A percentile compares a stretch with the other conserved stretches of the same genome.
phyloP scores from a whole-genome alignment of 1,140 invertebrate genomes.

The Zaprionus gabonicus region DNA sequence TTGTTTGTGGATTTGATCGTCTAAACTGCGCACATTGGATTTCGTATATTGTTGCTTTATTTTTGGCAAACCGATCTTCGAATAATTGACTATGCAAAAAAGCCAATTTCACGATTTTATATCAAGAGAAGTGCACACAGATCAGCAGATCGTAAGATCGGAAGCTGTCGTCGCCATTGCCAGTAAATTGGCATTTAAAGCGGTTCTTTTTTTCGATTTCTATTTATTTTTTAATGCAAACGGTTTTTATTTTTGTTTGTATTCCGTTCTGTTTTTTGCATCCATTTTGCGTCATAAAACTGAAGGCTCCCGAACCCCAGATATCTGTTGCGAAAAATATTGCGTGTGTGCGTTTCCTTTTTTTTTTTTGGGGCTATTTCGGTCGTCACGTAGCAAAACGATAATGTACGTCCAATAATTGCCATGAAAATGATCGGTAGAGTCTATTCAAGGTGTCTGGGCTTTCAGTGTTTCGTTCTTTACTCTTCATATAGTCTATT shows the following conservation, averaged over 20 bases:
- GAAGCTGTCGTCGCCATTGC: conserved; percentile 40
- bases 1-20: conserved; percentile 40
- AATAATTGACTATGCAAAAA: conserved; percentile 42
- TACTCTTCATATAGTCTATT: conserved; percentile 14
- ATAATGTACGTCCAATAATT: conserved; percentile 34
- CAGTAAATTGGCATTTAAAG: conserved; percentile 47
- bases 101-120: conserved; percentile 18
- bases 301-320: conserved; percentile 5
- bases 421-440: conserved; percentile 17
- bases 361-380: conserved; percentile 41
- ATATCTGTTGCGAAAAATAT: conserved; percentile 5
- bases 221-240: conserved; percentile 12
- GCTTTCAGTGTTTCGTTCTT: conserved; percentile 16
- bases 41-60: conserved; percentile 21
- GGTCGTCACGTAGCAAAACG: conserved; percentile 38
- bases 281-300: conserved; percentile 39
- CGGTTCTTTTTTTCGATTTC: conserved; percentile 2
- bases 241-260: neutral
- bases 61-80: conserved; percentile 41
- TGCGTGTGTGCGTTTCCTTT: conserved; percentile 16
- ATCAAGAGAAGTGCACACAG: conserved; percentile 11
- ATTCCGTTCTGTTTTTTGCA: conserved; percentile 1
- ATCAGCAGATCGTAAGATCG: conserved; percentile 30
- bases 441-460: conserved; percentile 9
- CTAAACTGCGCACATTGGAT: conserved; percentile 44